Percentiles rank a stretch among this genome's conserved stretches.
These are phyloP conservation scores for Saccostrea echinata DNA, from an alignment of 1,140 invertebrate species.

Conservation along the genomic window DNA sequence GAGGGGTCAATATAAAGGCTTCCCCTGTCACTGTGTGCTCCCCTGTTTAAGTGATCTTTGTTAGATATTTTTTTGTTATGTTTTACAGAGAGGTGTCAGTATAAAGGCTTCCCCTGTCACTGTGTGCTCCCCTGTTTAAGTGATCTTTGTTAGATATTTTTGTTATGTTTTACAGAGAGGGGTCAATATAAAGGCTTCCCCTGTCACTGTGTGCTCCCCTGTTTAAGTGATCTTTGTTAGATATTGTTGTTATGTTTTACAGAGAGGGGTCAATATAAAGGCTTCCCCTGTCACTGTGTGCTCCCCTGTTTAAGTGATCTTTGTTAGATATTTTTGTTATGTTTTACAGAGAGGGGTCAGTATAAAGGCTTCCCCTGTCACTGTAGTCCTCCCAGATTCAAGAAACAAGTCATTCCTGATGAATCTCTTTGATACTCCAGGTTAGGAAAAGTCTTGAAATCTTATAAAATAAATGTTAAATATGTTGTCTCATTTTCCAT, in stretches of 20 bases:
- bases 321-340: not conserved
- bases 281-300: too few species aligned
- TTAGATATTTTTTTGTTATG: too few species aligned
- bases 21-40: too few species aligned
- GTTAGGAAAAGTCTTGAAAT: slow-evolving; percentile 75
- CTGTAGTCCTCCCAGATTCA: slow-evolving; percentile 94
- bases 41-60: not conserved
- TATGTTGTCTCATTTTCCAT: not conserved
- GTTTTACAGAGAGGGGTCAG: slow-evolving; percentile 92
- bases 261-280: too few species aligned
- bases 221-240: slow-evolving; percentile 86
- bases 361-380: slow-evolving; percentile 97
- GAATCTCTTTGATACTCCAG: slow-evolving; percentile 99
- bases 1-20: too few species aligned
- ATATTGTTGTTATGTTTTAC: too few species aligned
- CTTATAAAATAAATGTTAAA: not conserved
- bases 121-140: too few species aligned
- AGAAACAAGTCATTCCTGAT: slow-evolving; percentile 96
- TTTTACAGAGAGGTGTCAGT: too few species aligned
- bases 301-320: not conserved
- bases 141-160: not conserved
- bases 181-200: slow-evolving; percentile 97
- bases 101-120: too few species aligned
- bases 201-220: slow-evolving; percentile 95
- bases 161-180: slow-evolving; percentile 85